Conservation (phyloP, 2,888 invertebrate species). For the Meandrusa payeni region DNA sequence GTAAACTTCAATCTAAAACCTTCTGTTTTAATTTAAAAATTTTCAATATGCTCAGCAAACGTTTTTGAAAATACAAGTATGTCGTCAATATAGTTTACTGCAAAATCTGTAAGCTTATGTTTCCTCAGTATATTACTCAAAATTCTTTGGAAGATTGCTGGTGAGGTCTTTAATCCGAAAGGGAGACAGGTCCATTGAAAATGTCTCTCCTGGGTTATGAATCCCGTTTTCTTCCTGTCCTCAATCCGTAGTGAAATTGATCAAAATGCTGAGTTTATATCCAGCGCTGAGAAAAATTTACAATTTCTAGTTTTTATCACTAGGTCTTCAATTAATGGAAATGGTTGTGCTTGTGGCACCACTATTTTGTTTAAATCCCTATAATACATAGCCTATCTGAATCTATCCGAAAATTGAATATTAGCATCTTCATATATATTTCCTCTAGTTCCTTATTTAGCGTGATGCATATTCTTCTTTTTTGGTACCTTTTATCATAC, state of each 20-base stretch:
- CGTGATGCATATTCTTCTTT: too few species aligned
- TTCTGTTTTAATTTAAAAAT: conserved; percentile 26
- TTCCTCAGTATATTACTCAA: conserved; percentile 35
- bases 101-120: conserved; percentile 25
- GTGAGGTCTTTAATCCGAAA: conserved; percentile 46
- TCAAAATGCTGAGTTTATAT: too few species aligned
- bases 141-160: conserved; percentile 48
- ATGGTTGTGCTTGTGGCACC: conserved; percentile 37
- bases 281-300: too few species aligned
- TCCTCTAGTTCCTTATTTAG: too few species aligned
- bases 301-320: too few species aligned
- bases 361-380: conserved; percentile 35
- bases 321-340: conserved; percentile 41
- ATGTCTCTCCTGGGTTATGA: conserved; percentile 35
- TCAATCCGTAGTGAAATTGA: conserved; percentile 37
- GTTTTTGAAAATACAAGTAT: conserved; percentile 28
- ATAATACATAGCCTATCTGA: too few species aligned
- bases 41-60: conserved; percentile 26
- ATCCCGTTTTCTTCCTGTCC: conserved; percentile 44
- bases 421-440: too few species aligned
- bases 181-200: conserved; percentile 42
- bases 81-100: conserved; percentile 28
- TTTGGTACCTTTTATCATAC: too few species aligned
- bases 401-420: too few species aligned
- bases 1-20: conserved; percentile 29